Evolutionary conservation across 1,140 invertebrate genomes (phyloP).

Genomic region (Pseudachorutes palmiensis): DNA sequence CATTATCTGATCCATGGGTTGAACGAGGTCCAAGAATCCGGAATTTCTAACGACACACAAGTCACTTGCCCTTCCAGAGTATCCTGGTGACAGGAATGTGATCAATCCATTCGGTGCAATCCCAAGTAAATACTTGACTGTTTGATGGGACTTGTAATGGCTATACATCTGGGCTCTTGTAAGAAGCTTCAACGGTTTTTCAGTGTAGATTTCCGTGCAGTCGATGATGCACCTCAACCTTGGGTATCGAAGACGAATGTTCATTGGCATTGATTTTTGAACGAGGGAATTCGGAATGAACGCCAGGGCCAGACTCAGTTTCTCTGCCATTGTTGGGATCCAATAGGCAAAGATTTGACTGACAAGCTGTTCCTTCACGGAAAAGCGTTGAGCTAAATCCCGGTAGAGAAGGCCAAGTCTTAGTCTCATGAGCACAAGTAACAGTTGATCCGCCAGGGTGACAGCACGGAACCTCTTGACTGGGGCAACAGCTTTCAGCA

Average conservation of each 20-base stretch:
- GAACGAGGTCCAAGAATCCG: conserved; percentile 36
- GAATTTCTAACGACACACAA: conserved; percentile 38
- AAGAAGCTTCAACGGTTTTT: neutral
- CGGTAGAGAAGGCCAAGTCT: neutral
- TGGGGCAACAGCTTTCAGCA: neutral
- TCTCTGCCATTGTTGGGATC: neutral
- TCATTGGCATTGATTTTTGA: neutral
- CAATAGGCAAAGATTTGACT: neutral
- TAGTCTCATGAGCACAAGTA: neutral
- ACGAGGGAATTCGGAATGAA: neutral
- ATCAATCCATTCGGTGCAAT: conserved; percentile 40
- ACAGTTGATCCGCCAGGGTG: neutral
- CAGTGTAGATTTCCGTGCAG: neutral
- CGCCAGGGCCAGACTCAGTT: neutral
- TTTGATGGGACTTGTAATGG: neutral
- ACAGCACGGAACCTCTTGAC: neutral
- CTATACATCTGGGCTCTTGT: neutral
- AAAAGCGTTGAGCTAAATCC: neutral
- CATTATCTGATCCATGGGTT: conserved; percentile 31
- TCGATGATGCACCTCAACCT: neutral
- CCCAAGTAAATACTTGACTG: conserved; percentile 39
- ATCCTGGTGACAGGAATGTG: conserved; percentile 39
- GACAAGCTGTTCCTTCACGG: neutral
- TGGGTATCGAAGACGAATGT: neutral
- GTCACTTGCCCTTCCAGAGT: conserved; percentile 38